A percentile compares a stretch with the other conserved stretches of the same genome.
Conservation (phyloP, 2,113 vertebrate genomes). For the Dendropsophus ebraccatus region DNA sequence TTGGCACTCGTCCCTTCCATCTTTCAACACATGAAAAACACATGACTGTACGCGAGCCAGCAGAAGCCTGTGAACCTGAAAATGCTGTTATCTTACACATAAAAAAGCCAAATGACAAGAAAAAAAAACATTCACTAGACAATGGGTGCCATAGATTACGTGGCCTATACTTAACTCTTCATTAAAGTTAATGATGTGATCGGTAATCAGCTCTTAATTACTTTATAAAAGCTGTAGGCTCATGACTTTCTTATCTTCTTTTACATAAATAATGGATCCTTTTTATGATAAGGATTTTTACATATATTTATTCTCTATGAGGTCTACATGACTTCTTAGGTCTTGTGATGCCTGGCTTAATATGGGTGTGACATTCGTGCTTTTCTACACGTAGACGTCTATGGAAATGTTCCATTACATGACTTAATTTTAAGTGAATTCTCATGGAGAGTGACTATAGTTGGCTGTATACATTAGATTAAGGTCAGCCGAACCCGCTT, state of each 20-base stretch:
- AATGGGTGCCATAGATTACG: background rate
- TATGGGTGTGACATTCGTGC: too few species aligned
- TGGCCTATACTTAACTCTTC: slow-evolving; percentile 31
- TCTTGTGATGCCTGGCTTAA: background rate
- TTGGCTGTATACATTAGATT: too few species aligned
- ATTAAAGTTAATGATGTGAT: background rate
- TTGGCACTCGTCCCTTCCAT: slow-evolving; percentile 16
- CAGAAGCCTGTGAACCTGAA: slow-evolving; percentile 4
- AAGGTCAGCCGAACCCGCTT: too few species aligned
- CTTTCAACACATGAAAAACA: slow-evolving; percentile 43
- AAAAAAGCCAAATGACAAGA: background rate
- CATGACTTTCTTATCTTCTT: background rate
- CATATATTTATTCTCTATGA: background rate
- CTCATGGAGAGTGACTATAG: too few species aligned
- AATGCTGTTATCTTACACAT: slow-evolving; percentile 11
- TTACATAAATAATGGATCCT: background rate
- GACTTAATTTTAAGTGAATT: too few species aligned
- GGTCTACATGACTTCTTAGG: background rate
- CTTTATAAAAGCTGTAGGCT: background rate
- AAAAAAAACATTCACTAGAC: background rate
- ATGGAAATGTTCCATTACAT: too few species aligned
- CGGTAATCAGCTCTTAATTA: background rate
- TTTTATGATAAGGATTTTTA: background rate
- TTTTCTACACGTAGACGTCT: too few species aligned
- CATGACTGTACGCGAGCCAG: slow-evolving; percentile 5